phyloP scores from a whole-genome alignment of 2,113 vertebrate species.

The Physeter macrocephalus region DNA sequence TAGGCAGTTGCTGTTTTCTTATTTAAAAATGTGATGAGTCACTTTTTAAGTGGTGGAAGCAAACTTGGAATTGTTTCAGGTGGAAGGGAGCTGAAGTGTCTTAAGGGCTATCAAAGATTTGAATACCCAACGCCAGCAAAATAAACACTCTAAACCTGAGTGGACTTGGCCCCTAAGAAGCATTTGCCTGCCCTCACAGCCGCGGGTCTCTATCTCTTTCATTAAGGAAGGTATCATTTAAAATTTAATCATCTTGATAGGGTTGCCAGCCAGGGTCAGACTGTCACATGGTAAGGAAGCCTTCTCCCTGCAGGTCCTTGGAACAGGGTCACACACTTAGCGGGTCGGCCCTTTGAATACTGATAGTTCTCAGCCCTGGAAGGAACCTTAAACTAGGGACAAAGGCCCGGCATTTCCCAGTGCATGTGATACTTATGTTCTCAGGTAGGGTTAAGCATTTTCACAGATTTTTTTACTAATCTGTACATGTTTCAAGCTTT shows the following conservation, averaged over 20 bases:
- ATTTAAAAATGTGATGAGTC: constrained; percentile 2
- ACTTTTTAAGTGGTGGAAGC: neutral
- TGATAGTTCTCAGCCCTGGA: neutral
- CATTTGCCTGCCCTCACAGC: too few relatives aligned
- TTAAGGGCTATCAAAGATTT: neutral
- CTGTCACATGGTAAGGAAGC: neutral
- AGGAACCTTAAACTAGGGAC: neutral
- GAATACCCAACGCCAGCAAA: neutral
- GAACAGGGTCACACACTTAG: neutral
- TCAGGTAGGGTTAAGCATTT: neutral
- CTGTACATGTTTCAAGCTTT: neutral
- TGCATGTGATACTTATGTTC: neutral
- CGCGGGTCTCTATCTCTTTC: neutral
- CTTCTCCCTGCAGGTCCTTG: neutral
- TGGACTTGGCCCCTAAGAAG: neutral
- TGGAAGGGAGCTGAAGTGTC: neutral
- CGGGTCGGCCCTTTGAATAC: neutral
- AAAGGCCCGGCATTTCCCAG: neutral
- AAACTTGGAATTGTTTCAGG: neutral
- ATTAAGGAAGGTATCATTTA: neutral
- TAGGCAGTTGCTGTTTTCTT: neutral
- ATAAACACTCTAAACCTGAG: neutral
- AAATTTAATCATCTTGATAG: neutral
- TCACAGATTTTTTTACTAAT: neutral
- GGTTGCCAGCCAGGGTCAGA: neutral